Evolutionary conservation across 2,113 vertebrate genomes (phyloP).

Genomic region (Poecilia latipinna): DNA sequence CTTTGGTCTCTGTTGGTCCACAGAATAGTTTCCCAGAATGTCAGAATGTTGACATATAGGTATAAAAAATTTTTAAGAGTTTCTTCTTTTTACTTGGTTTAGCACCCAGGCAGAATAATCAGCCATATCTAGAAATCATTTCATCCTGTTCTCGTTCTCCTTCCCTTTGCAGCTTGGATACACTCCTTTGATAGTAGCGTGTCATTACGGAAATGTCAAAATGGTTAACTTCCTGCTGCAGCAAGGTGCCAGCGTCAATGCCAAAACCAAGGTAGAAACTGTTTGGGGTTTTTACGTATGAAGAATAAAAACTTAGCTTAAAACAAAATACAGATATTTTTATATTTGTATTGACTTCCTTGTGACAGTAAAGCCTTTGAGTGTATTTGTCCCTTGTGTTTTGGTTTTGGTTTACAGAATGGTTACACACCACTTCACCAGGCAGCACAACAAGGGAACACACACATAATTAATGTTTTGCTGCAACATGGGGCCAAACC

Average conservation of each 20-base stretch:
- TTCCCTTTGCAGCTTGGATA: conserved; percentile 87
- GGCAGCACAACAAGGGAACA: conserved; percentile 97
- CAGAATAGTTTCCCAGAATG: no score
- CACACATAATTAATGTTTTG: conserved; percentile 94
- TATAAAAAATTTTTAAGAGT: not conserved
- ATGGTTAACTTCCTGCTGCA: conserved; percentile 97
- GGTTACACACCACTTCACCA: conserved; percentile 97
- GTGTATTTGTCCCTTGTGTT: not conserved
- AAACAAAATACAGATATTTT: not conserved
- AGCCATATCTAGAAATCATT: not conserved
- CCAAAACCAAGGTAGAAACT: conserved; percentile 91
- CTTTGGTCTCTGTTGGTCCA: no score
- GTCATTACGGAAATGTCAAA: conserved; percentile 97
- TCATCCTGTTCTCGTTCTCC: not conserved
- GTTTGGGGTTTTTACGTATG: not conserved
- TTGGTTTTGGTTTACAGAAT: conserved; percentile 76
- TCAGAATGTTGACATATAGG: no score
- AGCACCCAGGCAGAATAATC: not conserved
- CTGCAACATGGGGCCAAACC: conserved; percentile 93
- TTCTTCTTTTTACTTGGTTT: not conserved
- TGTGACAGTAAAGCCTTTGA: not conserved
- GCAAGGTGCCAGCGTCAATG: conserved; percentile 90
- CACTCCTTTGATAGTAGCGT: conserved; percentile 95
- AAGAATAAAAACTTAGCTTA: not conserved
- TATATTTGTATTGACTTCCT: not conserved